Evolutionary conservation across 2,888 invertebrate species (phyloP).

Genomic region (Tinea pellionella): DNA sequence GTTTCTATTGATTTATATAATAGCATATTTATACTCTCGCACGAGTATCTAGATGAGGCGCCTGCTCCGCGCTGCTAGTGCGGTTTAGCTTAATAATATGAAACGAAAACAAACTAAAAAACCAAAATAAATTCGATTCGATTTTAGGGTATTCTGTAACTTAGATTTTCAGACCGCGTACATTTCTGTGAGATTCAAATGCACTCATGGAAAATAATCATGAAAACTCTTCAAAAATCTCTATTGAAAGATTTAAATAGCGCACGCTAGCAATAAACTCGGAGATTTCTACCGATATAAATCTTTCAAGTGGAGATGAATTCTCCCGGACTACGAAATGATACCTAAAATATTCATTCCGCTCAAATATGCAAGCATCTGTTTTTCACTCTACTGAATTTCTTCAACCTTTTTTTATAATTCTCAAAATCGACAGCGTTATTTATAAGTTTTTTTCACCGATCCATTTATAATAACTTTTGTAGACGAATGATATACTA

Average conservation of each 20-base stretch:
- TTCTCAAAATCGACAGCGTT: slow-evolving; percentile 16
- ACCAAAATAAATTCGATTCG: too few species aligned
- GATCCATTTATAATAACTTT: not conserved
- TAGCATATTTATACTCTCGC: too few species aligned
- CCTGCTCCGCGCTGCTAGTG: too few species aligned
- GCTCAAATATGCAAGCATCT: slow-evolving; percentile 54
- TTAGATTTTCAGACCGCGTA: not conserved
- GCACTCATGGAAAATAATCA: not conserved
- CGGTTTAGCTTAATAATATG: too few species aligned
- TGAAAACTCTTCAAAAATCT: not conserved
- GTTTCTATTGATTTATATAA: too few species aligned
- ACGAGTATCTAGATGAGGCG: too few species aligned
- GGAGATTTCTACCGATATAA: slow-evolving; percentile 55
- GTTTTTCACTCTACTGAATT: slow-evolving; percentile 41
- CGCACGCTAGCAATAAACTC: slow-evolving; percentile 41
- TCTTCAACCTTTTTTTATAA: slow-evolving; percentile 27
- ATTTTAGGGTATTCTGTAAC: not conserved
- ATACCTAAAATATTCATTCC: slow-evolving; percentile 62
- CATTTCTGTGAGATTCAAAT: not conserved
- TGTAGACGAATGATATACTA: not conserved
- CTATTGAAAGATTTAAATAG: slow-evolving; percentile 26
- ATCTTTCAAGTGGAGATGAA: slow-evolving; percentile 62
- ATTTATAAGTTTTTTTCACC: not conserved
- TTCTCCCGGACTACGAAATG: slow-evolving; percentile 53
- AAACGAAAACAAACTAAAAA: too few species aligned